phyloP scores from a whole-genome alignment of 2,888 invertebrate genomes.

The Sphecodes monilicornis region DNA sequence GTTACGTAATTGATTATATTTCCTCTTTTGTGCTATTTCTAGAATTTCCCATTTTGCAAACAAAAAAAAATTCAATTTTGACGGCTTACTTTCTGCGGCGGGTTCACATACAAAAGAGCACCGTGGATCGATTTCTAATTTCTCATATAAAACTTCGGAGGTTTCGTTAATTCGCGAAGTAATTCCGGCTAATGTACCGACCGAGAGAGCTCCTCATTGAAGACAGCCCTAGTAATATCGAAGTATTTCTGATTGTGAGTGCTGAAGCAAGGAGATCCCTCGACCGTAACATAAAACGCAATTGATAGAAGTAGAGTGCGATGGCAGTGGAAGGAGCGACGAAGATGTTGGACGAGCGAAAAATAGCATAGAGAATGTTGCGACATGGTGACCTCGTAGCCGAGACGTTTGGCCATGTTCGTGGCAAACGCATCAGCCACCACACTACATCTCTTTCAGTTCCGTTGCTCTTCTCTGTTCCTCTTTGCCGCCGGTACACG shows the following conservation, averaged over 20 bases:
- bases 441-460: conserved; percentile 26
- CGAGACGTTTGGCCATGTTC: conserved; percentile 64
- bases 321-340: not conserved
- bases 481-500: conserved; percentile 8
- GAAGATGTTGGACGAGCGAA: conserved; percentile 47
- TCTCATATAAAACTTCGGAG: not conserved
- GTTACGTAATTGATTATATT: no score
- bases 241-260: not conserved
- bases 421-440: conserved; percentile 31
- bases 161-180: not conserved
- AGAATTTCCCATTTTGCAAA: no score
- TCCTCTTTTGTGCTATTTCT: no score
- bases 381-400: conserved; percentile 71
- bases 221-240: not conserved
- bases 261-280: not conserved
- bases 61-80: no score
- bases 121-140: not conserved
- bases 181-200: not conserved
- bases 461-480: conserved; percentile 3
- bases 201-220: not conserved
- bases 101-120: not conserved
- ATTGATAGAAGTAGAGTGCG: conserved; percentile 13
- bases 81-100: no score
- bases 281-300: conserved; percentile 12
- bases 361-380: conserved; percentile 60